phyloP scores from a whole-genome alignment of 2,888 invertebrate genomes.

The Cyrtodaria siliqua region DNA sequence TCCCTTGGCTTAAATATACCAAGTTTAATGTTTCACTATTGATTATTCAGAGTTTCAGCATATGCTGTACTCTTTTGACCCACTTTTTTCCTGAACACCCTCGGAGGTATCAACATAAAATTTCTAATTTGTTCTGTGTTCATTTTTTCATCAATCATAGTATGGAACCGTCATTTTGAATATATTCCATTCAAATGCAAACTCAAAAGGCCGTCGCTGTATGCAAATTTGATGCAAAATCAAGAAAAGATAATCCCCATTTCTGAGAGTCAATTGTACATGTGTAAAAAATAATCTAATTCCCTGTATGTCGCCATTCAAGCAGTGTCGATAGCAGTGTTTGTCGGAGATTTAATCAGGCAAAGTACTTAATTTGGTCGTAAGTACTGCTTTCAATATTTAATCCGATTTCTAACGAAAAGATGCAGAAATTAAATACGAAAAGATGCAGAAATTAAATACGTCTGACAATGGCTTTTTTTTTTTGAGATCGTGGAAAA shows the following conservation, averaged over 20 bases:
- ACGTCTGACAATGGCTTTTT: conserved; percentile 1
- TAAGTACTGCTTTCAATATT: conserved; percentile 39
- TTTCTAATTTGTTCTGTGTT: conserved; percentile 1
- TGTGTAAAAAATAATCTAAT: conserved; percentile 44
- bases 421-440: conserved; percentile 9
- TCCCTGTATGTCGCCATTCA: conserved; percentile 43
- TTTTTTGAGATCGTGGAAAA: too few species aligned
- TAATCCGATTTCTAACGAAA: conserved; percentile 51
- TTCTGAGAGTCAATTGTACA: conserved; percentile 29
- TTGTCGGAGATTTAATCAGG: conserved; percentile 41
- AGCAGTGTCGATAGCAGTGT: conserved; percentile 5
- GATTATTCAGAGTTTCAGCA: too few species aligned
- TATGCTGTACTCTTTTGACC: too few species aligned
- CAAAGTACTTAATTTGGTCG: conserved; percentile 57
- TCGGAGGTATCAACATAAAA: too few species aligned
- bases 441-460: conserved; percentile 9
- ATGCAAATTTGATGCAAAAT: conserved; percentile 35
- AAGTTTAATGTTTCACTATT: too few species aligned
- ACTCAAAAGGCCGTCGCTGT: conserved; percentile 24
- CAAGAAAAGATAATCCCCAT: conserved; percentile 14
- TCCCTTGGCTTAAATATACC: too few species aligned
- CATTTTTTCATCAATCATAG: conserved; percentile 53
- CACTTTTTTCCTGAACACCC: too few species aligned
- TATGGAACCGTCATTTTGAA: conserved; percentile 38
- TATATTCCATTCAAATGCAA: conserved; percentile 51